Evolutionary conservation across 2,797 vertebrate genomes (phyloP).

Genomic region (Buceros bicornis): DNA sequence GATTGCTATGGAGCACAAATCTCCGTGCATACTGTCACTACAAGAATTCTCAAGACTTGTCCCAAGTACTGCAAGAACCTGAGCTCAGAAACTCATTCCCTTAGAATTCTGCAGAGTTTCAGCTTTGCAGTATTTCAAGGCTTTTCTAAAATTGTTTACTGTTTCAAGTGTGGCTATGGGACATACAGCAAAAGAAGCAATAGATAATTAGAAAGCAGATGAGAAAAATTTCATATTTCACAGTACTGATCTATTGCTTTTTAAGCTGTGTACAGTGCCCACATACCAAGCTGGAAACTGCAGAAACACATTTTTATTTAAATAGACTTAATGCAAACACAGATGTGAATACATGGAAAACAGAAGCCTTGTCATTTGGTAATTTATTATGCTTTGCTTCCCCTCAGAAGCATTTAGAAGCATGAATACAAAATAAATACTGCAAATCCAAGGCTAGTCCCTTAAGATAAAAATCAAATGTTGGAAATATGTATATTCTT

Average conservation of each 20-base stretch:
- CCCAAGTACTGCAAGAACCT: background rate
- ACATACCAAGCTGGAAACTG: background rate
- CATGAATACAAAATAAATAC: constrained; percentile 2
- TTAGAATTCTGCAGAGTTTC: background rate
- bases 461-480: background rate
- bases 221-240: background rate
- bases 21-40: background rate
- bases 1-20: background rate
- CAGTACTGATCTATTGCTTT: background rate
- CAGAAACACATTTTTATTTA: constrained; percentile 29
- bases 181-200: background rate
- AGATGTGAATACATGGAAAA: background rate
- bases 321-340: background rate
- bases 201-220: background rate
- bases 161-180: background rate
- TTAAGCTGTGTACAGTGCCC: background rate
- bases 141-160: background rate
- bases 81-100: background rate
- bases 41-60: background rate
- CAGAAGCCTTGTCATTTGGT: background rate
- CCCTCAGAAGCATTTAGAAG: constrained; percentile 17
- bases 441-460: background rate
- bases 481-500: background rate
- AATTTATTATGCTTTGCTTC: constrained; percentile 24
- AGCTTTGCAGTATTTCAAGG: background rate